Evolutionary conservation across 2,113 vertebrate species (phyloP).

Genomic region (Zosterops pallidus): DNA sequence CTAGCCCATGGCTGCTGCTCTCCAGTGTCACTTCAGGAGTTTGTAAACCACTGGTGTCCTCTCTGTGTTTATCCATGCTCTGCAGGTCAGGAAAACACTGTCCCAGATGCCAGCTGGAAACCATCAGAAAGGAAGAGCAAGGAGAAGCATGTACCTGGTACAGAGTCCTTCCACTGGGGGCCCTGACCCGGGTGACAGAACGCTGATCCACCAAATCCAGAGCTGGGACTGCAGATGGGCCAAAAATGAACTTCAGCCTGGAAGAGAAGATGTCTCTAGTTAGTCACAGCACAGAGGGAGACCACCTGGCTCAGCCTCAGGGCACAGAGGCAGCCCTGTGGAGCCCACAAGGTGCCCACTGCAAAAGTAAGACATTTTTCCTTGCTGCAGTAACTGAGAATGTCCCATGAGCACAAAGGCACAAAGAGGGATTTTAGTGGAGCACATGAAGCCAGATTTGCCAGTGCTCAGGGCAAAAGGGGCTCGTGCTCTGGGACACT

Average conservation of each 20-base stretch:
- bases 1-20: background rate
- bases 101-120: background rate
- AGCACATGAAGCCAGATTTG: fast-evolving
- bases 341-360: background rate
- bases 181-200: constrained; percentile 80
- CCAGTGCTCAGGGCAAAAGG: background rate
- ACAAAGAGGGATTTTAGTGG: background rate
- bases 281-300: background rate
- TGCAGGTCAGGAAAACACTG: background rate
- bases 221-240: constrained; percentile 84
- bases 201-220: constrained; percentile 89
- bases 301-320: background rate
- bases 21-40: background rate
- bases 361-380: background rate
- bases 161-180: constrained; percentile 84
- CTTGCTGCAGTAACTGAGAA: background rate
- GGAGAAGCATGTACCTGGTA: constrained; percentile 80
- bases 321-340: background rate
- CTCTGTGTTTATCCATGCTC: background rate
- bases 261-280: background rate
- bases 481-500: background rate
- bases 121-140: background rate
- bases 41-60: background rate
- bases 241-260: constrained; percentile 92
- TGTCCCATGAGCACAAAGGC: background rate